Evolutionary conservation across 37 sponge, comb jelly and placozoan species (phyloP).

Genomic region (Aplysina aerophoba): DNA sequence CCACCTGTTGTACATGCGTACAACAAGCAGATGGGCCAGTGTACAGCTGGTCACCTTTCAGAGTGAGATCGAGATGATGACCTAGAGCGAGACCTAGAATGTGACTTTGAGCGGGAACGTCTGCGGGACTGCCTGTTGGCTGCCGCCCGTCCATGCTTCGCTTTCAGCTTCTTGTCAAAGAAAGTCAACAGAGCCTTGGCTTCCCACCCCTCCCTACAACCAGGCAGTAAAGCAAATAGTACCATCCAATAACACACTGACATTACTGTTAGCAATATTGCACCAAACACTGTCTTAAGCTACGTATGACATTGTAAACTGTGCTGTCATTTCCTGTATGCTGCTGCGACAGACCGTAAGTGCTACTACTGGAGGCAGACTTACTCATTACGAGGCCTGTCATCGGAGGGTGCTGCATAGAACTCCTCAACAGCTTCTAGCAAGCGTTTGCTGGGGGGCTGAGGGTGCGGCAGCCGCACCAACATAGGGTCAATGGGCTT

Average conservation of each 20-base stretch:
- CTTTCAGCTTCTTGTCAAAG: constrained; percentile 74
- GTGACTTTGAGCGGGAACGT: constrained; percentile 1
- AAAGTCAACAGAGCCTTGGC: constrained; percentile 81
- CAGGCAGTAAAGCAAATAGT: too few species aligned
- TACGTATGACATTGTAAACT: background rate
- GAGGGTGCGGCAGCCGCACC: constrained; percentile 85
- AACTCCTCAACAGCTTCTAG: constrained; percentile 93
- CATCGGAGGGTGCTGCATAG: constrained; percentile 64
- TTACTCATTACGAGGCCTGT: constrained; percentile 68
- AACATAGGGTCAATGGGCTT: constrained; percentile 67
- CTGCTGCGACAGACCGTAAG: too few species aligned
- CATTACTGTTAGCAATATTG: background rate
- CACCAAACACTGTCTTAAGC: background rate
- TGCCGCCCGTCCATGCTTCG: constrained; percentile 12
- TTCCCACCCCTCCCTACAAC: constrained; percentile 92
- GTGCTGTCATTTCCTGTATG: background rate
- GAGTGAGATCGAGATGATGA: constrained; percentile 15
- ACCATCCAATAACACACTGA: background rate
- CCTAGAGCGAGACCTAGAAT: background rate
- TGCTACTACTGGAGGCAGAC: background rate
- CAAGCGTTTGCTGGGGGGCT: constrained; percentile 88
- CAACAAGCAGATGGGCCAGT: too few species aligned
- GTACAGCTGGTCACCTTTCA: constrained; percentile 16
- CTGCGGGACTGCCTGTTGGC: background rate
- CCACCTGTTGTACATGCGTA: too few species aligned